Evolutionary conservation across 2,888 invertebrate genomes (phyloP).

Genomic region (Ormyrus rosae): DNA sequence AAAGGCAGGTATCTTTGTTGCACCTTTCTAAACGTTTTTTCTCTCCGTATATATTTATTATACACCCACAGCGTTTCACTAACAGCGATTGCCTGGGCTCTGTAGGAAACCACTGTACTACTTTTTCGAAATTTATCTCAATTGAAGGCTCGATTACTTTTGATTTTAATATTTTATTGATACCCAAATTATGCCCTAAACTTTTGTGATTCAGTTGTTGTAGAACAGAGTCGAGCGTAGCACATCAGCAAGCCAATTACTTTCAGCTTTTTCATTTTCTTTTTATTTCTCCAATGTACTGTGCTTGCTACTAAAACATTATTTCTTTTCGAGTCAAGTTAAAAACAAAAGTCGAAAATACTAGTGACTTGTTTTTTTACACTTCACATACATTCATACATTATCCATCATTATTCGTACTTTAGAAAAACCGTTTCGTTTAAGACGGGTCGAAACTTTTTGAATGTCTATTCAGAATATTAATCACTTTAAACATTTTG

Average conservation of each 20-base stretch:
- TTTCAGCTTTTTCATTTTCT: constrained; percentile 44
- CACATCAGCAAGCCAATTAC: constrained; percentile 40
- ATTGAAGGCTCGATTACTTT: neutral
- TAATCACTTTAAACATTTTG: no score
- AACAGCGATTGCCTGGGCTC: constrained; percentile 50
- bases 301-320: constrained; percentile 44
- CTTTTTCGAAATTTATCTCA: constrained; percentile 3
- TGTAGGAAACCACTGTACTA: constrained; percentile 36
- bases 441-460: no score
- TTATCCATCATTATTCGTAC: neutral
- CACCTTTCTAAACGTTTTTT: constrained; percentile 59
- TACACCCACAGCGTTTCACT: constrained; percentile 47
- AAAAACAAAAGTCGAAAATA: constrained; percentile 4
- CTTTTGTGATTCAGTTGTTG: constrained; percentile 10
- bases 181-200: neutral
- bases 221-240: constrained; percentile 24
- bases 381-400: constrained; percentile 11
- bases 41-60: constrained; percentile 41
- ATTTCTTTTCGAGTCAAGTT: neutral
- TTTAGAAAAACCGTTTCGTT: no score
- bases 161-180: neutral
- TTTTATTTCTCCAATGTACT: constrained; percentile 30
- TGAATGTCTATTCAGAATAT: no score
- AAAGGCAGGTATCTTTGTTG: constrained; percentile 76
- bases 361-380: constrained; percentile 35